Base-by-base conservation (phyloP, 2,888 invertebrate species). In the Pollenia angustigena region DNA sequence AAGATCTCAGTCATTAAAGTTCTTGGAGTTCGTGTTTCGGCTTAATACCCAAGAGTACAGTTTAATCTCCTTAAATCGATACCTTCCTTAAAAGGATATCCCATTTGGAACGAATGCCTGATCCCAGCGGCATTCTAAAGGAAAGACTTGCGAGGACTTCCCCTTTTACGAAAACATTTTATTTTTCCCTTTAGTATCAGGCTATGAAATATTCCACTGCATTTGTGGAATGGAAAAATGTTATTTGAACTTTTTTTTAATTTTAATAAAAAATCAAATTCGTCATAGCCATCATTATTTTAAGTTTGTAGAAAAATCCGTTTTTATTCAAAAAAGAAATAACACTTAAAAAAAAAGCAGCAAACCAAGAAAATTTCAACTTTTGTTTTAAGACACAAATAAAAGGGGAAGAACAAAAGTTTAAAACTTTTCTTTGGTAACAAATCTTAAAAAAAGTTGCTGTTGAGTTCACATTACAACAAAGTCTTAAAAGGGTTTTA, bases 271-370 rank as follows among this genome's bases (percentile, higher is more conserved):
- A 58, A 72, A 58, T 12, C 14, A 52, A 76, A 54, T 76, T 54
- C 16, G 54, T 75, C 75, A 75, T 52, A 18, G 74, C 60, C 48
- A 60, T 50, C 46, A 64, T 76, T 76, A 44, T 66, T 64, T 46
- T n/a, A 66, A 44, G 64, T 76, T 44, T 54, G 54, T 44, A 18
- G 6, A 54, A 54, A 23, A 54, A 75, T 12, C 23, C 42, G 64
- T 56, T 10, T 75, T n/a, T 18, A 42, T 14, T 50, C 2, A 79
- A 40, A 69, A 40, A 69, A 69, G 60, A 42, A 44, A 58, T 4
- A 16, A 40, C 9, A 42, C 12, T 14, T 16, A 1, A 66, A 66
- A 3, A 32, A 48, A 66, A 79, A 69, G 48, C 50, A 79, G 16
- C 68, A 68, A 60, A 16, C 23, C 66, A 66, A 48, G 14, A 23